These are phyloP conservation scores for Holocentrus rufus DNA, from an alignment of 2,797 vertebrate species.

Conservation along the genomic window DNA sequence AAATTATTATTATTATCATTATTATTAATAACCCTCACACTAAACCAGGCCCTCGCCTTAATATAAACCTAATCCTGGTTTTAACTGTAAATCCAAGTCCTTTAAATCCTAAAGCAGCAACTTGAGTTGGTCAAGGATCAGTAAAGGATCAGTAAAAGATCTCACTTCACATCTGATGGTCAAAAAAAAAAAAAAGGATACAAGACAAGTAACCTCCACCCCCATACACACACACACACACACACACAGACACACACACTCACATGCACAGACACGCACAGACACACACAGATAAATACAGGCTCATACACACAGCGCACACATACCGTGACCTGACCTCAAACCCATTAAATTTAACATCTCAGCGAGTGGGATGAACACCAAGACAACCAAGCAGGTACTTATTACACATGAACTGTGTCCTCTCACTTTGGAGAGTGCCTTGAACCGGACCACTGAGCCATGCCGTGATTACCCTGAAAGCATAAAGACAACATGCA, in stretches of 20 bases:
- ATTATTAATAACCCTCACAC: too few species aligned
- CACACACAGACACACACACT: slow-evolving; percentile 4
- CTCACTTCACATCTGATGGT: not conserved
- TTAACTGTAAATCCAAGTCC: too few species aligned
- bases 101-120: too few species aligned
- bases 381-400: not conserved
- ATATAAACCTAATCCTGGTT: too few species aligned
- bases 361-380: not conserved
- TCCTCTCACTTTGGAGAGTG: slow-evolving; percentile 11
- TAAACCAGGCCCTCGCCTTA: too few species aligned
- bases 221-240: not conserved
- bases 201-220: too few species aligned
- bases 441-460: slow-evolving; percentile 18
- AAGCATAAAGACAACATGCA: slow-evolving; percentile 24
- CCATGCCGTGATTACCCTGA: slow-evolving; percentile 29
- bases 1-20: too few species aligned
- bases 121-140: too few species aligned
- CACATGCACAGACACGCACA: not conserved
- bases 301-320: not conserved
- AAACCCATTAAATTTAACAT: slow-evolving; percentile 5
- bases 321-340: slow-evolving; percentile 15
- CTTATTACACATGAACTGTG: slow-evolving; percentile 17
- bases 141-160: not conserved
- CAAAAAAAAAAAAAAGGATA: not conserved
- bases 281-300: slow-evolving; percentile 3